Conservation (phyloP, 2,888 invertebrate species). For the Dioctria linearis region DNA sequence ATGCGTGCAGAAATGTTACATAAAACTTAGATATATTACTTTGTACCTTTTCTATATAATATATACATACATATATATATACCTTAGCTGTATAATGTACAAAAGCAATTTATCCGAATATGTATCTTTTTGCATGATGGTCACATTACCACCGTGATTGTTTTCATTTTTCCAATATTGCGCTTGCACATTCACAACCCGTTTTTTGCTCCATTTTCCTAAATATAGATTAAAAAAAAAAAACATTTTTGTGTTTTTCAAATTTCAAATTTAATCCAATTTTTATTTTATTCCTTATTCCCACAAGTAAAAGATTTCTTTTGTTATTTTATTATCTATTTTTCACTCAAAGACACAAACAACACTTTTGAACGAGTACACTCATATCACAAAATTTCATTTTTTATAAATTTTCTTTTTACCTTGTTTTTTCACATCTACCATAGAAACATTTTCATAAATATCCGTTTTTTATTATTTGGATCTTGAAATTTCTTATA, state of each 20-base stretch:
- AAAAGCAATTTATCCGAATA: constrained; percentile 46
- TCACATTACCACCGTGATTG: constrained; percentile 36
- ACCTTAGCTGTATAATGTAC: constrained; percentile 48
- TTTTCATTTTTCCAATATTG: constrained; percentile 58
- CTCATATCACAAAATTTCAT: constrained; percentile 20
- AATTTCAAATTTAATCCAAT: background rate
- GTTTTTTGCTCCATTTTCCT: constrained; percentile 22
- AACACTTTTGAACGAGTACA: constrained; percentile 34
- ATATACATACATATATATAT: background rate
- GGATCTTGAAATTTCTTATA: constrained; percentile 25
- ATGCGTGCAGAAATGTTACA: constrained; percentile 44
- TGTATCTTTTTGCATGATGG: constrained; percentile 45
- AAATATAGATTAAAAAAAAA: constrained; percentile 24
- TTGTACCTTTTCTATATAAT: constrained; percentile 38
- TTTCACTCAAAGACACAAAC: constrained; percentile 13
- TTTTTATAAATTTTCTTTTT: constrained; percentile 11
- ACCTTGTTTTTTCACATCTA: constrained; percentile 10
- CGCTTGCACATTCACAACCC: constrained; percentile 60
- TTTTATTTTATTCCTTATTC: constrained; percentile 2
- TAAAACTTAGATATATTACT: constrained; percentile 35
- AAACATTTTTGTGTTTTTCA: constrained; percentile 21
- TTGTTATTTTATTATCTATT: background rate
- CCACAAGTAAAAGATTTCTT: background rate
- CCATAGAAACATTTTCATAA: background rate
- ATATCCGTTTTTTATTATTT: constrained; percentile 29